Conservation (phyloP, 2,888 invertebrate genomes). For the Frankliniella fusca region DNA sequence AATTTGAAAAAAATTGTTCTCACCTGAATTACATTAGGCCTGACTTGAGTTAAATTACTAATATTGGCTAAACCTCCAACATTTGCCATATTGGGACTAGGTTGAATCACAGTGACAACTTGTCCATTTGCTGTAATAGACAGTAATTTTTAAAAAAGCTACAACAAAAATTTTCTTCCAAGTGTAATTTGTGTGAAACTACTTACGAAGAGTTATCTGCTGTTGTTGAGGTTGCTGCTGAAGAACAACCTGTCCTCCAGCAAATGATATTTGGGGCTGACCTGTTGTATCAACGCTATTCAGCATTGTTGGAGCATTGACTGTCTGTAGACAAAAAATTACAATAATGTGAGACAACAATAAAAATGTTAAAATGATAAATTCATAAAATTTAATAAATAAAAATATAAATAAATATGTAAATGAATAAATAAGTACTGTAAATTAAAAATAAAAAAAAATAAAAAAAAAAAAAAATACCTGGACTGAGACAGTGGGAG, state of each 20-base stretch:
- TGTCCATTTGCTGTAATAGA: conserved; percentile 47
- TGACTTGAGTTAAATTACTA: conserved; percentile 44
- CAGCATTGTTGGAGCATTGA: neutral
- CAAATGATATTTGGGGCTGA: conserved; percentile 10
- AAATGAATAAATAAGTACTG: neutral
- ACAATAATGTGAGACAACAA: neutral
- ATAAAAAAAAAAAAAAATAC: conserved; percentile 33
- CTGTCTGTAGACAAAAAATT: neutral
- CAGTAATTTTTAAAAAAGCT: neutral
- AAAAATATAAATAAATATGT: neutral
- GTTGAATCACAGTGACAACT: conserved; percentile 78
- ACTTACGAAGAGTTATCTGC: conserved; percentile 36
- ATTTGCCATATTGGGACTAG: conserved; percentile 47
- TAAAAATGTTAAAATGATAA: neutral
- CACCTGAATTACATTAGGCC: conserved; percentile 19
- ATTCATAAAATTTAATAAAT: neutral
- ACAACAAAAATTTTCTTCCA: neutral
- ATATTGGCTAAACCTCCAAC: conserved; percentile 45
- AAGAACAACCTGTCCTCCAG: neutral
- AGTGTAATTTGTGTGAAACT: neutral
- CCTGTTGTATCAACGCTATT: neutral
- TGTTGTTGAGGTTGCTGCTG: conserved; percentile 31
- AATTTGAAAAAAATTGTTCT: neutral
- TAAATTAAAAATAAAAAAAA: too few relatives aligned
- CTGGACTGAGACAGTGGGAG: conserved; percentile 47